These are phyloP conservation scores for Hippopotamyrus pictus DNA, from an alignment of 2,797 vertebrate species.

Conservation along the genomic window DNA sequence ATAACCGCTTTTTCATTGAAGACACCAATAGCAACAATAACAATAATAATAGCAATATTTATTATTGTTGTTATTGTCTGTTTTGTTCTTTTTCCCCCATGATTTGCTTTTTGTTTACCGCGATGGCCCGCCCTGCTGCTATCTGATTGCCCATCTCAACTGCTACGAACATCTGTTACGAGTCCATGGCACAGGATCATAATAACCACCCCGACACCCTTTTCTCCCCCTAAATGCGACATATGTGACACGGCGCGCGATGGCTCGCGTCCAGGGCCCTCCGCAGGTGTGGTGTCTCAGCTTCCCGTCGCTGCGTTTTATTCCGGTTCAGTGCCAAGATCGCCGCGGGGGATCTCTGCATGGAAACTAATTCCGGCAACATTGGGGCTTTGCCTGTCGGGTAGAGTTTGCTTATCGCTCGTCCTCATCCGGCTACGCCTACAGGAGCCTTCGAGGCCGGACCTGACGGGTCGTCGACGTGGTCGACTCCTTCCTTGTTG, in stretches of 20 bases:
- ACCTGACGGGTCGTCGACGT: conserved; percentile 40
- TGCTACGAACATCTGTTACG: background rate
- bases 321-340: background rate
- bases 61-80: background rate
- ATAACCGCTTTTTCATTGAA: background rate
- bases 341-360: background rate
- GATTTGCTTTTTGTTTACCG: background rate
- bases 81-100: background rate
- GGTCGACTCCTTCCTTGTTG: conserved; percentile 48
- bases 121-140: background rate
- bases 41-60: background rate
- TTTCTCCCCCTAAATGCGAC: background rate
- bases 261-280: background rate
- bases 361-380: background rate
- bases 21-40: background rate
- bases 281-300: background rate
- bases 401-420: background rate
- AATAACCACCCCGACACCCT: background rate
- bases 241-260: background rate
- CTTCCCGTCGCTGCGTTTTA: background rate
- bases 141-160: background rate
- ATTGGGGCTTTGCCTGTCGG: background rate
- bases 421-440: background rate
- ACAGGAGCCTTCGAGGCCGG: background rate
- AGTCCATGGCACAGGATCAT: background rate